These are phyloP conservation scores for Chelmon rostratus DNA, from an alignment of 2,797 vertebrate genomes.

Conservation along the genomic window DNA sequence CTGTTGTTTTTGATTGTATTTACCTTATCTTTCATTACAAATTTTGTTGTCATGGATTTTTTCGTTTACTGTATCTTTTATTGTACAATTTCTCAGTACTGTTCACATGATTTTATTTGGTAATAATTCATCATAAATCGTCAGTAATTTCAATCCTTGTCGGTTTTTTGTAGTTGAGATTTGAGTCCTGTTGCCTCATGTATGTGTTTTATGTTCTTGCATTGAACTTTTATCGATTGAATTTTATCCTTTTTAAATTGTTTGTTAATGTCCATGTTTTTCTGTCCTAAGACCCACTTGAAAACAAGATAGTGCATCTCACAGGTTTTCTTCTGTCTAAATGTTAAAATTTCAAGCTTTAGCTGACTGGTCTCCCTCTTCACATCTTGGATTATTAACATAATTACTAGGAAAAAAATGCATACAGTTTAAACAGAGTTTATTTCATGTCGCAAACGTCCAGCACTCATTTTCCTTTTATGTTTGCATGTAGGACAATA, in stretches of 20 bases:
- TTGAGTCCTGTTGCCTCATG: neutral
- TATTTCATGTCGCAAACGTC: constrained; percentile 22
- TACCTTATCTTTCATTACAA: neutral
- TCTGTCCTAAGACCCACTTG: neutral
- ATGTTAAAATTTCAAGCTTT: neutral
- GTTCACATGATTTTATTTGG: neutral
- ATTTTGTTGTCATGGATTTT: neutral
- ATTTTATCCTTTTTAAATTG: no score
- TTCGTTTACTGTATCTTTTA: neutral
- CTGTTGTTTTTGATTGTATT: neutral
- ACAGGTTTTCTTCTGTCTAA: neutral
- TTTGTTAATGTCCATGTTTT: neutral
- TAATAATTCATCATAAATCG: no score
- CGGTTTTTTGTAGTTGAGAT: neutral
- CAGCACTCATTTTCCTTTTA: neutral
- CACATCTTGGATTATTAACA: neutral
- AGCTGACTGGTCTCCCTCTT: neutral
- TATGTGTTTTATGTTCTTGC: neutral
- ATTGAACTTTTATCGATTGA: no score
- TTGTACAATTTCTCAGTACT: neutral
- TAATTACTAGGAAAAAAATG: neutral
- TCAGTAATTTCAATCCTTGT: neutral
- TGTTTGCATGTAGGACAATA: constrained; percentile 6
- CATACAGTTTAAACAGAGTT: constrained; percentile 8
- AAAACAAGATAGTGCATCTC: neutral